Percentiles rank a stretch among this genome's conserved stretches.
phyloP scores from a whole-genome alignment of 2,888 invertebrate genomes.

The Halocaridina rubra region DNA sequence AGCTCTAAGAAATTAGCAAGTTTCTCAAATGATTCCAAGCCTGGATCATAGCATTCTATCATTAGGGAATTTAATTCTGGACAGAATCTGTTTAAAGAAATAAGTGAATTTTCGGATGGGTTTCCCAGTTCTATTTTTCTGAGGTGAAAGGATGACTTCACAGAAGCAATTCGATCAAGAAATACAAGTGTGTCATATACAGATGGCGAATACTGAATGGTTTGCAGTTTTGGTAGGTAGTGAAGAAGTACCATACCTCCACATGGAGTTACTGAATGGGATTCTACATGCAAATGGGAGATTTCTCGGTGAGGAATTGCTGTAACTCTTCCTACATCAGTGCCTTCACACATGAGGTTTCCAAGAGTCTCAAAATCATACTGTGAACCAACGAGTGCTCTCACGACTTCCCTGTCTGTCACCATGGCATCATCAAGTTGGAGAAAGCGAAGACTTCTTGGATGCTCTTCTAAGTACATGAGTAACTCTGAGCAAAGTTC shows the following conservation, averaged over 20 bases:
- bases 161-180: neutral
- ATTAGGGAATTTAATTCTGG: neutral
- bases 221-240: neutral
- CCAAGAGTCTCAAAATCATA: neutral
- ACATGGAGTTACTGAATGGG: neutral
- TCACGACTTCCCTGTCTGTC: neutral
- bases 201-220: neutral
- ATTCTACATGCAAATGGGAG: neutral
- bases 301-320: neutral
- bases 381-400: neutral
- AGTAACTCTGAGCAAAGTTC: neutral
- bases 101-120: neutral
- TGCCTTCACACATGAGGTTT: neutral
- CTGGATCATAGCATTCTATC: neutral
- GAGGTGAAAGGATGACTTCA: neutral
- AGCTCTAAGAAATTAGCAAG: neutral
- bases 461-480: neutral
- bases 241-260: neutral
- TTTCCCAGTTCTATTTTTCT: neutral
- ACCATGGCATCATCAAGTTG: neutral
- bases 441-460: neutral
- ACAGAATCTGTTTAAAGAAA: neutral
- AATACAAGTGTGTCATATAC: neutral
- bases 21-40: neutral
- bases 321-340: neutral